Evolutionary conservation across 37 sponge, comb jelly and placozoan genomes (phyloP).

Genomic region (Oopsacas minuta): DNA sequence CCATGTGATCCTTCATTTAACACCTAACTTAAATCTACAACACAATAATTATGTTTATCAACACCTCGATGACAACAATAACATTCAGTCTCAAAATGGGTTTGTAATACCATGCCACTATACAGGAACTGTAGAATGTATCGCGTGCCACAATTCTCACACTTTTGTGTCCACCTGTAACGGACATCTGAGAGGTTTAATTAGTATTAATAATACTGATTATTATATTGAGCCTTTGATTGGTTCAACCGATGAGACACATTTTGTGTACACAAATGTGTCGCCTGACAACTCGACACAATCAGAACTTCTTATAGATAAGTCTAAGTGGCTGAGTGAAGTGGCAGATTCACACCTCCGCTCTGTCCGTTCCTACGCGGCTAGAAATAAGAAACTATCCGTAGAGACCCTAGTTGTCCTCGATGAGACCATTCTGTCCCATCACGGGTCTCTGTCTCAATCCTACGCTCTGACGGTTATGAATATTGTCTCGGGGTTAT

Average conservation of each 20-base stretch:
- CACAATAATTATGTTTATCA: neutral
- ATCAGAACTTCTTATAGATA: neutral
- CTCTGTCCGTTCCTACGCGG: neutral
- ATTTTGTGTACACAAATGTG: constrained; percentile 1
- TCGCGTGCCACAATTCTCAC: neutral
- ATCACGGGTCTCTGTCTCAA: neutral
- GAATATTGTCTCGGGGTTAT: neutral
- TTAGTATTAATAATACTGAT: neutral
- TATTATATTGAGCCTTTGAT: neutral
- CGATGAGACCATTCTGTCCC: neutral
- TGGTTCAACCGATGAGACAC: neutral
- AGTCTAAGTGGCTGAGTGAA: neutral
- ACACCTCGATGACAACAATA: neutral
- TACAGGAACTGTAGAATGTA: neutral
- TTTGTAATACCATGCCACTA: neutral
- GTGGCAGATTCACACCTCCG: neutral
- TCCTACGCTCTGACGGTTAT: neutral
- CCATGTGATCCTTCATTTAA: neutral
- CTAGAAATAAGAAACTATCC: neutral
- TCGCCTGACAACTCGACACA: neutral
- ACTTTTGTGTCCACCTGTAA: neutral
- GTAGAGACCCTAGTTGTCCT: neutral
- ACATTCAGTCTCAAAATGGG: neutral
- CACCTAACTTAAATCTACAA: neutral
- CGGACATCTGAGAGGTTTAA: neutral